phyloP scores from a whole-genome alignment of 2,797 vertebrate species.

The Crenichthys baileyi region DNA sequence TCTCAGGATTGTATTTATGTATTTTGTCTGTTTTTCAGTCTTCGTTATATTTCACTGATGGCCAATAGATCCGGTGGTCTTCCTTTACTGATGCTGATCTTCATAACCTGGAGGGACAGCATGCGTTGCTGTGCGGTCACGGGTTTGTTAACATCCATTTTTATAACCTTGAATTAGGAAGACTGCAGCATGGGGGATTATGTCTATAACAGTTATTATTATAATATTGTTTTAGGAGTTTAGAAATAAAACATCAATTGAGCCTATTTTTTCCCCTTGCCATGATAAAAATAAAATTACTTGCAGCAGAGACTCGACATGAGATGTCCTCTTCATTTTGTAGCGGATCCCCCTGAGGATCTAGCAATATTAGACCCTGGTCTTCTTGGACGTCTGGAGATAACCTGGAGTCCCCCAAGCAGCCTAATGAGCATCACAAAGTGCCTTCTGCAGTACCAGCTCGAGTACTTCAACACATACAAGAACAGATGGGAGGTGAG shows the following conservation, averaged over 20 bases:
- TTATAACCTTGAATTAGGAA: neutral
- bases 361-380: constrained; percentile 72
- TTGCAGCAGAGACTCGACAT: neutral
- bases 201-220: neutral
- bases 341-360: constrained; percentile 75
- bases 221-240: neutral
- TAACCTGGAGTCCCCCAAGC: constrained; percentile 71
- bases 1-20: neutral
- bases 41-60: constrained; percentile 29
- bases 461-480: constrained; percentile 76
- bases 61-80: constrained; percentile 5
- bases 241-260: no score
- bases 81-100: constrained; percentile 42
- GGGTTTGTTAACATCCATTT: constrained; percentile 35
- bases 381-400: constrained; percentile 70
- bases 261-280: no score
- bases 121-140: constrained; percentile 8
- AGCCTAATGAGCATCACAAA: constrained; percentile 55
- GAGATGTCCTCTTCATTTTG: neutral
- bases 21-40: neutral
- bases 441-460: constrained; percentile 69
- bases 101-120: constrained; percentile 23
- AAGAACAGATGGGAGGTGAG: constrained; percentile 71
- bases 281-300: neutral
- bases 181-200: neutral